Evolutionary conservation across 2,113 vertebrate species (phyloP), one percentile per base, ranked within the genome.

Genomic region (Bagarius yarrelli): DNA sequence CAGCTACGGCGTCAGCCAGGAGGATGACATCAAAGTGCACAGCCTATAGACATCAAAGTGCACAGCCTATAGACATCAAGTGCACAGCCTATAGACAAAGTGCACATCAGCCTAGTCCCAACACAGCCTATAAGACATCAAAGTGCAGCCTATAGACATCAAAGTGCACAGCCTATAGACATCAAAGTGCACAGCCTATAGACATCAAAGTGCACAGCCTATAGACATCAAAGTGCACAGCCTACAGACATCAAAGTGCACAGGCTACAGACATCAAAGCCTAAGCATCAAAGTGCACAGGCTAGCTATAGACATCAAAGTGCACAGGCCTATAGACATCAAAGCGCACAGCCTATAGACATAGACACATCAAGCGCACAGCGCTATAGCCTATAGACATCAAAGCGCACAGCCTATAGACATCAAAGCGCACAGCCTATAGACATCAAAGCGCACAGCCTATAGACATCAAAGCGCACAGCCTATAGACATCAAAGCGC

Each of bases 11-110:
- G 9, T 11, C 44, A 9, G 4, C 5, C 44, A 47, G 44, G 9
- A 5, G 9, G 4, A 47, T 47, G 34, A 23, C 59, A 47, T 70
- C 70, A n/a, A 71, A 57, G 40, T 12, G 32, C n/a, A 69, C 8
- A 18, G 34, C 36, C 40, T 47, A 25, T 30, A 13, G 44, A 19
- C n/a, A n/a, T n/a, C 36, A 40, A 6, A 40, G 36, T 40, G 3
- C 36, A 47, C n/a, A n/a, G n/a, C n/a, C n/a, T n/a, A n/a, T n/a
- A n/a, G 32, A 19, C 57, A 56, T 69, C 70, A 71, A 57, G 40
- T 12, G 32, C n/a, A 69, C 8, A 18, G 34, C 36, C 40, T 47
- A 25, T 30, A 13, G 44, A 19, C 36, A 40, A 6, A 40, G 36
- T 40, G 3, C 36, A 47, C 44, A 47, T n/a, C n/a, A n/a, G n/a